Evolutionary conservation across 37 sponge, comb jelly and placozoan species (phyloP).

Genomic region (Trichoplax adhaerens): DNA sequence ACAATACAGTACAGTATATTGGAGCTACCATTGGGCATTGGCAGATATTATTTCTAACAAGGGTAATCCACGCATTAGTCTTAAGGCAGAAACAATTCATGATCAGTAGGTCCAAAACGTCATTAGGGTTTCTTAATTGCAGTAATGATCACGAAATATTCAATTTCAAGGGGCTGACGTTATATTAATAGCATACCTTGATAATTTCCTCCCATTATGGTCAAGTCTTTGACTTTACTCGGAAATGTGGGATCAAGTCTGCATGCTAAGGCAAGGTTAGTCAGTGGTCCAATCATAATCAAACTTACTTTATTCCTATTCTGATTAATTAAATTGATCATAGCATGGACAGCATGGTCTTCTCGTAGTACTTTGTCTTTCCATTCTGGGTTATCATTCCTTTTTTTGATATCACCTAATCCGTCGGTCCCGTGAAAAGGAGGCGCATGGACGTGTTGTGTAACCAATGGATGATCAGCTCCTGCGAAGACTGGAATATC

Average conservation of each 20-base stretch:
- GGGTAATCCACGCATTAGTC: no score
- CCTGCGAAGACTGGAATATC: slow-evolving; percentile 7
- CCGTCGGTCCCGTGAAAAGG: slow-evolving; percentile 12
- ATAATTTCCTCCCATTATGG: slow-evolving; percentile 3
- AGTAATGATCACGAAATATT: no score
- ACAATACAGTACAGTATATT: no score
- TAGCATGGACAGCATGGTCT: not conserved
- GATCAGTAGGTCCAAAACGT: no score
- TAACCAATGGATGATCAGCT: not conserved
- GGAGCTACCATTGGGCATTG: no score
- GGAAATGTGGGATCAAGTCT: slow-evolving; percentile 6
- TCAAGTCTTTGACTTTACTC: not conserved
- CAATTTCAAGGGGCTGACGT: no score
- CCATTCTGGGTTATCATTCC: not conserved
- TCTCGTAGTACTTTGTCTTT: not conserved
- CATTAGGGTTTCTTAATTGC: no score
- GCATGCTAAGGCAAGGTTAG: slow-evolving; percentile 8
- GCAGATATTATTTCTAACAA: no score
- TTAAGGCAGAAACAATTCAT: no score
- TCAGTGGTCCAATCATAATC: slow-evolving; percentile 1
- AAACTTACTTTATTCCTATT: slow-evolving; percentile 3
- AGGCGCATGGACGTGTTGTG: not conserved
- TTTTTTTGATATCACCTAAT: not conserved
- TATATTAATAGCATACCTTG: not conserved
- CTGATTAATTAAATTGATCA: not conserved